Percentiles rank a stretch among this genome's conserved stretches.
Evolutionary conservation across 2,113 vertebrate genomes (phyloP).

Genomic region (Sceloporus undulatus): DNA sequence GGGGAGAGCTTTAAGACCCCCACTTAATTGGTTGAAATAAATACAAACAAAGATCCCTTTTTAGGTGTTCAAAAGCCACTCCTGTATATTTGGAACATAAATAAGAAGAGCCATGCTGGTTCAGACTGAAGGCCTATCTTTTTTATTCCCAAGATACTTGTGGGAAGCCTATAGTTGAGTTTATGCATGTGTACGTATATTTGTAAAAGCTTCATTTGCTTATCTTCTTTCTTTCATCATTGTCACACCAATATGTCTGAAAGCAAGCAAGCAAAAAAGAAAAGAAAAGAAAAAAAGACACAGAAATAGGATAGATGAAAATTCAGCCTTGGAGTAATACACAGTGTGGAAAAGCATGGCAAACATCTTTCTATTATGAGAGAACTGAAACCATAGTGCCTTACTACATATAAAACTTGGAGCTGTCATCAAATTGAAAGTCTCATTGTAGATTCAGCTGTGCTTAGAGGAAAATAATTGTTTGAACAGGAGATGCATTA

Average conservation of each 20-base stretch:
- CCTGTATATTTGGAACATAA: neutral
- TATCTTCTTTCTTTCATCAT: neutral
- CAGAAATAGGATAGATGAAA: neutral
- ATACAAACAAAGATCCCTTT: slow-evolving; percentile 44
- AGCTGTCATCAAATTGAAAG: slow-evolving; percentile 14
- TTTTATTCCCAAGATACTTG: too few relatives aligned
- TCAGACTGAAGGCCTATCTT: neutral
- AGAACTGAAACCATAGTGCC: neutral
- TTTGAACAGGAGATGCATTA: neutral
- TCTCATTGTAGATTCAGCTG: neutral
- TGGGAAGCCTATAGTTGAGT: too few relatives aligned
- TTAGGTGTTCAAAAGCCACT: slow-evolving; percentile 26
- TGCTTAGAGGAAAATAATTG: neutral
- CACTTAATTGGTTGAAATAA: slow-evolving; percentile 48
- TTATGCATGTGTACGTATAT: neutral
- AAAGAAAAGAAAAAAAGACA: neutral
- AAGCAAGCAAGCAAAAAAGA: neutral
- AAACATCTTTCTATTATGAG: neutral
- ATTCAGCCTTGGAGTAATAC: neutral
- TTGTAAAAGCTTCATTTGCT: neutral
- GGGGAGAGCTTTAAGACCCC: slow-evolving; percentile 24
- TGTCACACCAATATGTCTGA: neutral
- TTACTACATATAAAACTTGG: neutral
- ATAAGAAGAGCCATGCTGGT: neutral
- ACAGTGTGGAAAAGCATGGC: neutral